phyloP scores from a whole-genome alignment of 1,140 invertebrate species.

The Drosophila elegans region DNA sequence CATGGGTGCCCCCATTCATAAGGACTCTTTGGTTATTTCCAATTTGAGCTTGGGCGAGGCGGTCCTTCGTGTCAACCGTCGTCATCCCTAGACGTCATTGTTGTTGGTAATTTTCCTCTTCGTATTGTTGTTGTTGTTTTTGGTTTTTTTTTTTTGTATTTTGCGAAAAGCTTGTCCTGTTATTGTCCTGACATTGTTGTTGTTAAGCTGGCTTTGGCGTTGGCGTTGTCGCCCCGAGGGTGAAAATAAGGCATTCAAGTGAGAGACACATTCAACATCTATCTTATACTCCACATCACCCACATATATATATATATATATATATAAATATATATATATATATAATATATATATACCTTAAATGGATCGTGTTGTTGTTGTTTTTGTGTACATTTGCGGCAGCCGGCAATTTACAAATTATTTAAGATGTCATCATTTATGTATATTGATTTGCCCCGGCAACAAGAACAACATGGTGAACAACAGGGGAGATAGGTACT shows the following conservation, averaged over 20 bases:
- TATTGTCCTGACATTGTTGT: slow-evolving; percentile 7
- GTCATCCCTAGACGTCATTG: slow-evolving; percentile 68
- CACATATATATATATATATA: slow-evolving; percentile 9
- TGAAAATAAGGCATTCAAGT: slow-evolving; percentile 80
- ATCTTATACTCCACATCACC: slow-evolving; percentile 27
- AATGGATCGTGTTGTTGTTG: slow-evolving; percentile 11
- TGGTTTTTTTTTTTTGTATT: slow-evolving; percentile 3
- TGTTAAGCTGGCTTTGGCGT: slow-evolving; percentile 67
- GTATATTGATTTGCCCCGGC: slow-evolving; percentile 50
- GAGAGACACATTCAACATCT: slow-evolving; percentile 57
- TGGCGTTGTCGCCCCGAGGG: slow-evolving; percentile 79
- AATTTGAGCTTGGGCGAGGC: slow-evolving; percentile 54
- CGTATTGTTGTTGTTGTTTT: slow-evolving; percentile 20
- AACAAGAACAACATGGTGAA: slow-evolving; percentile 19
- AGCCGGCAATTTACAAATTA: slow-evolving; percentile 65
- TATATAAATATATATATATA: slow-evolving; percentile 5
- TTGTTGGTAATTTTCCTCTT: slow-evolving; percentile 36
- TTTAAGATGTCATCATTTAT: slow-evolving; percentile 68
- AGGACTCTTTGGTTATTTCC: slow-evolving; percentile 46
- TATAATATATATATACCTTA: slow-evolving; percentile 18
- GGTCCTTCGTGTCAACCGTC: slow-evolving; percentile 74
- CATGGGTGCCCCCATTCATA: background rate
- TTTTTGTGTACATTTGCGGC: slow-evolving; percentile 34
- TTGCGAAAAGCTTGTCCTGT: background rate
- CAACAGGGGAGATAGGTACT: background rate